Evolutionary conservation across 1,140 invertebrate species (phyloP).

Genomic region (Druon quercuslanigerum): DNA sequence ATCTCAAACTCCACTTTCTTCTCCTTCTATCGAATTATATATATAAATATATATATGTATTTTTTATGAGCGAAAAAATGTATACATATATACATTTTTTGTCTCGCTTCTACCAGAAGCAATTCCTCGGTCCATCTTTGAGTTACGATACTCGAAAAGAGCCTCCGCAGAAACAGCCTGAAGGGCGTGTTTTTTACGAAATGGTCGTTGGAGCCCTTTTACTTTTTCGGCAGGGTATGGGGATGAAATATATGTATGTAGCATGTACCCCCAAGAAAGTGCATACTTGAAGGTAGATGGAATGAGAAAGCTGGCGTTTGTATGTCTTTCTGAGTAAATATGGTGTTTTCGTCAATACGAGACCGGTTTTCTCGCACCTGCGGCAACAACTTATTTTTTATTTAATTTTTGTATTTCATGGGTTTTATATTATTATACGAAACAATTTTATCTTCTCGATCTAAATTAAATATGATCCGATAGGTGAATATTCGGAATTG

Average conservation of each 20-base stretch:
- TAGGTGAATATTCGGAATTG: no score
- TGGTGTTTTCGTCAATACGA: constrained; percentile 29
- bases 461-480: no score
- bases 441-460: no score
- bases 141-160: constrained; percentile 7
- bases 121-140: neutral
- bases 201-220: constrained; percentile 26
- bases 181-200: neutral
- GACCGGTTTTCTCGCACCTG: constrained; percentile 51
- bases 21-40: neutral
- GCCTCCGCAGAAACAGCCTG: constrained; percentile 5
- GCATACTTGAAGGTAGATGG: constrained; percentile 30
- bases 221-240: neutral
- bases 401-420: neutral
- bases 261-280: constrained; percentile 35
- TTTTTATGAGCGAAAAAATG: no score
- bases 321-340: constrained; percentile 38
- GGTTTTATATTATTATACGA: no score
- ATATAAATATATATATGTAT: neutral
- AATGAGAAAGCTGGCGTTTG: constrained; percentile 37
- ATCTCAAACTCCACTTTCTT: neutral
- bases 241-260: constrained; percentile 30
- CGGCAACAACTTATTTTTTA: constrained; percentile 44
- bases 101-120: neutral
- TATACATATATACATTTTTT: no score